A percentile compares a stretch with the other conserved stretches of the same genome.
Conservation (phyloP, 2,888 invertebrate genomes). For the Eutolmus rufibarbis region DNA sequence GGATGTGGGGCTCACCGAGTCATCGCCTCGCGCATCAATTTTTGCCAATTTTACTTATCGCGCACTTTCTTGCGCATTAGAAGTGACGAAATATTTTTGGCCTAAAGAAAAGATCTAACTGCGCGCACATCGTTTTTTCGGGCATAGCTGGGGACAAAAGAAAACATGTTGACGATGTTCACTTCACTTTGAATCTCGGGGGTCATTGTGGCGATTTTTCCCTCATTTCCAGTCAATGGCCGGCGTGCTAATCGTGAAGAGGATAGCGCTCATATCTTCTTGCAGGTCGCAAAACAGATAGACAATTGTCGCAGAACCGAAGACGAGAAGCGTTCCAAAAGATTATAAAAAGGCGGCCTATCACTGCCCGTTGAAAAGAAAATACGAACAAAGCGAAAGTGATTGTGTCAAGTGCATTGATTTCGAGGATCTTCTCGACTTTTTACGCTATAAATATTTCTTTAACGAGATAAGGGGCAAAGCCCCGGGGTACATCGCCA, state of each 20-base stretch:
- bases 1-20: background rate
- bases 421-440: background rate
- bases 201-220: background rate
- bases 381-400: background rate
- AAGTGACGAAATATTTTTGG: background rate
- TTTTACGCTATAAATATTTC: background rate
- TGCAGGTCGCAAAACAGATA: background rate
- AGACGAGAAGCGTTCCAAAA: background rate
- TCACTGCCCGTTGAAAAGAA: background rate
- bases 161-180: background rate
- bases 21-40: background rate
- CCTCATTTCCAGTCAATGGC: background rate
- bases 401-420: background rate
- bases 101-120: background rate
- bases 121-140: background rate
- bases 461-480: background rate
- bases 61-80: constrained; percentile 12
- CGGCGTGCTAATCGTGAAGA: background rate
- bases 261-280: background rate
- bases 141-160: background rate
- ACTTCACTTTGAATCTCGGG: background rate
- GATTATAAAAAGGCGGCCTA: background rate
- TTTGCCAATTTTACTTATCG: background rate
- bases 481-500: background rate
- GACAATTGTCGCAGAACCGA: background rate